phyloP scores from a whole-genome alignment of 2,797 vertebrate species.

The Numenius phaeopus region DNA sequence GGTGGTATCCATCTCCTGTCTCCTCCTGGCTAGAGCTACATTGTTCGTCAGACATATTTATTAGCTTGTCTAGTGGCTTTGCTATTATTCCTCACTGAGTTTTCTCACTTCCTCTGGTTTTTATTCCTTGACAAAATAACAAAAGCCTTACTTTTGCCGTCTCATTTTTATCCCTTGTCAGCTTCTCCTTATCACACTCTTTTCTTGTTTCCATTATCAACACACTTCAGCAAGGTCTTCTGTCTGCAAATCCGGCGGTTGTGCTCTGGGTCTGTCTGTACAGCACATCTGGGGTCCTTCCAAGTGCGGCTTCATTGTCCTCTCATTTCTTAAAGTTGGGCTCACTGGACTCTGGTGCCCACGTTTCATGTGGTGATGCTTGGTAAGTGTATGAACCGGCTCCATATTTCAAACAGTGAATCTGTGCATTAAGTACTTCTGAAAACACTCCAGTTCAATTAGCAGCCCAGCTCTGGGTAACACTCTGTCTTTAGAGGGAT shows the following conservation, averaged over 20 bases:
- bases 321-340: neutral
- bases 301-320: neutral
- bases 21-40: neutral
- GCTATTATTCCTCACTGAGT: constrained; percentile 20
- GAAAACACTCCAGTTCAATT: neutral
- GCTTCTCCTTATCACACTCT: constrained; percentile 34
- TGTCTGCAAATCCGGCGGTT: neutral
- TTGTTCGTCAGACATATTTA: constrained; percentile 44
- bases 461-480: neutral
- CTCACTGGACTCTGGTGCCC: neutral
- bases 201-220: constrained; percentile 38
- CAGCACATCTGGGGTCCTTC: neutral
- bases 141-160: constrained; percentile 11
- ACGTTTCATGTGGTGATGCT: neutral
- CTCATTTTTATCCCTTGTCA: constrained; percentile 51
- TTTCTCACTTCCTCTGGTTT: constrained; percentile 33
- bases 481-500: neutral
- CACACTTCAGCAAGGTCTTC: neutral
- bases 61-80: constrained; percentile 35
- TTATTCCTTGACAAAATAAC: constrained; percentile 58
- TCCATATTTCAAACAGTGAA: neutral
- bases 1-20: neutral
- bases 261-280: neutral
- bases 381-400: neutral
- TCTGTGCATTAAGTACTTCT: neutral